Evolutionary conservation across 2,113 vertebrate genomes (phyloP), one percentile per base, ranked within the genome.

Genomic region (Podarcis raffonei): DNA sequence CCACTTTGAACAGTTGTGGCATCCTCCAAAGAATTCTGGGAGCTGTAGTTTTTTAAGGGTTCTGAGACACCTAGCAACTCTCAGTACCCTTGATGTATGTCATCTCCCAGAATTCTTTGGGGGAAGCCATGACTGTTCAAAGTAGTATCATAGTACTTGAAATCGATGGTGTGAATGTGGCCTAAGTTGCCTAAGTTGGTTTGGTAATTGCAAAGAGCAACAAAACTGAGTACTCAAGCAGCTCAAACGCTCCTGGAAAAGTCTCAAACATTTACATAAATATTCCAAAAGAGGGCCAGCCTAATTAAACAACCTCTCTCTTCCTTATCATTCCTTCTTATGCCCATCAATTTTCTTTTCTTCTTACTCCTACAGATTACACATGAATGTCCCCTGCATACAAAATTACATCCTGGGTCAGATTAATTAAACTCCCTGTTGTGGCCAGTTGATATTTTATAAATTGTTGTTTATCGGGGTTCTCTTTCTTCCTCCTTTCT

Each of bases 391-490:
- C 27, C 65, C 78, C 89, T 27, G 37, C 32, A 82, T 79, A 81
- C 85, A 93, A 80, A 86, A 91, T 75, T 37, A 69, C 88, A 92
- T 5, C 69, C 48, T 32, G 32, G 78, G 23, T 90, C 85, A 86
- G 88, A 90, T 86, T 89, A 94, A 94, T 95, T 94, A 95, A 92
- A 87, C 57, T 89, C 82, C 48, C 78, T 86, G 69, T 87, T 92
- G 87, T 66, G 81, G 88, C 82, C 89, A 92, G 75, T 87, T 92
- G 42, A 53, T 89, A 37, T 81, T 87, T 90, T 74, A 87, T 69
- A 94, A 93, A 93, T 85, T 92, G 88, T 94, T 93, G 72, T 65
- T 93, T 86, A 75, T 85, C 92, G 89, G 57, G 1, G 7, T 57
- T 71, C 66, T 85, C 22, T 37, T 85, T 32, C n/a, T 35, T 57